phyloP scores from a whole-genome alignment of 2,888 invertebrate species.

The Thera britannica region DNA sequence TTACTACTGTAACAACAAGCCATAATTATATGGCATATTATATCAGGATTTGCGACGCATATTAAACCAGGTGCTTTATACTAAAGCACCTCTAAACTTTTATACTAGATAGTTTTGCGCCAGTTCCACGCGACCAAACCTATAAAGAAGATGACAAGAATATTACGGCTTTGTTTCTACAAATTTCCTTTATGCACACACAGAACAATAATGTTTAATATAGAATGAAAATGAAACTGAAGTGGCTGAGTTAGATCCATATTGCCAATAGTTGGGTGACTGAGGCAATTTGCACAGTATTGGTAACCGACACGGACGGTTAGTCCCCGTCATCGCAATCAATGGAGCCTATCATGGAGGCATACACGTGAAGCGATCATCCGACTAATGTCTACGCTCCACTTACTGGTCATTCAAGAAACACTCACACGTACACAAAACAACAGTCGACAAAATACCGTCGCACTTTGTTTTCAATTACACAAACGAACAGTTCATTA shows the following conservation, averaged over 20 bases:
- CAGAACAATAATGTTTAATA: too few relatives aligned
- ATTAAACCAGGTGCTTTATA: too few relatives aligned
- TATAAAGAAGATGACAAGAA: too few relatives aligned
- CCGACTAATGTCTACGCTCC: constrained; percentile 66
- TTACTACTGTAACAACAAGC: background rate
- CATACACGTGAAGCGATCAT: constrained; percentile 61
- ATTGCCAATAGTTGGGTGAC: constrained; percentile 5
- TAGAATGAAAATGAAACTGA: too few relatives aligned
- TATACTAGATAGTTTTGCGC: background rate
- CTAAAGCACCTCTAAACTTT: background rate
- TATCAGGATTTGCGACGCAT: background rate
- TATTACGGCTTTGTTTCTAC: too few relatives aligned
- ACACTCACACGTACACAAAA: constrained; percentile 48
- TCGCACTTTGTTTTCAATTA: constrained; percentile 57
- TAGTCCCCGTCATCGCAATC: constrained; percentile 58
- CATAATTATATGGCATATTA: background rate
- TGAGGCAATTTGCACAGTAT: constrained; percentile 41
- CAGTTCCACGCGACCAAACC: background rate
- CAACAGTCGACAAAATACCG: constrained; percentile 26
- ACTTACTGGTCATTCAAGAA: constrained; percentile 74
- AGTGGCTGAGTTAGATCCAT: background rate
- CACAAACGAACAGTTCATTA: constrained; percentile 54
- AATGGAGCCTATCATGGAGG: constrained; percentile 64
- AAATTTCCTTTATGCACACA: too few relatives aligned
- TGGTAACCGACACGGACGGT: constrained; percentile 57